Percentiles rank a stretch among this genome's conserved stretches.
These are phyloP conservation scores for Calephelis nemesis DNA, from an alignment of 1,140 invertebrate species.

Conservation along the genomic window DNA sequence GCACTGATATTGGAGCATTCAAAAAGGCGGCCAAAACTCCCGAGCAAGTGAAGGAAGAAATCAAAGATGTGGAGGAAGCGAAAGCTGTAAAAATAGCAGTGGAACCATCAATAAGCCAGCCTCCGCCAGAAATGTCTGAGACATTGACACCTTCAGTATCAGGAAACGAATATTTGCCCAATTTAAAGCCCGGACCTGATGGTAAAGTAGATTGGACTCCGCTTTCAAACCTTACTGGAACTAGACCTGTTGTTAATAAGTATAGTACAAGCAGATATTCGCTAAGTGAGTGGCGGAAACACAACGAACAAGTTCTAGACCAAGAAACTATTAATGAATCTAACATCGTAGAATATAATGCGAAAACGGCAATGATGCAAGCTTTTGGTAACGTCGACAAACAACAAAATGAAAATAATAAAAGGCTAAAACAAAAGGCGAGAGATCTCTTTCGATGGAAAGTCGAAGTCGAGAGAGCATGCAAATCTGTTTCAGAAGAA, in stretches of 20 bases:
- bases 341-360: conserved; percentile 78
- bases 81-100: conserved; percentile 26
- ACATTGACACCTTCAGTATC: conserved; percentile 23
- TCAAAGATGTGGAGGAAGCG: conserved; percentile 41
- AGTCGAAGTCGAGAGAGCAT: conserved; percentile 83
- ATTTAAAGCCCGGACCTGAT: conserved; percentile 84
- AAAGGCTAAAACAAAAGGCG: conserved; percentile 81
- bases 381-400: conserved; percentile 82
- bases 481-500: conserved; percentile 83
- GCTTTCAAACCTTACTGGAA: conserved; percentile 83
- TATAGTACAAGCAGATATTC: conserved; percentile 86
- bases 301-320: conserved; percentile 82
- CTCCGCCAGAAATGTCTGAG: conserved; percentile 28
- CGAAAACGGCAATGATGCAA: conserved; percentile 80
- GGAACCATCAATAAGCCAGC: conserved; percentile 6
- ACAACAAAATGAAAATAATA: conserved; percentile 83
- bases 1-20: conserved; percentile 60
- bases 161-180: conserved; percentile 67
- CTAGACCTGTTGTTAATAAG: conserved; percentile 85
- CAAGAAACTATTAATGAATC: conserved; percentile 67
- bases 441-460: conserved; percentile 85
- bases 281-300: conserved; percentile 83
- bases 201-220: conserved; percentile 86
- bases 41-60: conserved; percentile 47
- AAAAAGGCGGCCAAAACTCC: conserved; percentile 54